phyloP scores from a whole-genome alignment of 2,113 vertebrate genomes.

The Macheiramphus alcinus region DNA sequence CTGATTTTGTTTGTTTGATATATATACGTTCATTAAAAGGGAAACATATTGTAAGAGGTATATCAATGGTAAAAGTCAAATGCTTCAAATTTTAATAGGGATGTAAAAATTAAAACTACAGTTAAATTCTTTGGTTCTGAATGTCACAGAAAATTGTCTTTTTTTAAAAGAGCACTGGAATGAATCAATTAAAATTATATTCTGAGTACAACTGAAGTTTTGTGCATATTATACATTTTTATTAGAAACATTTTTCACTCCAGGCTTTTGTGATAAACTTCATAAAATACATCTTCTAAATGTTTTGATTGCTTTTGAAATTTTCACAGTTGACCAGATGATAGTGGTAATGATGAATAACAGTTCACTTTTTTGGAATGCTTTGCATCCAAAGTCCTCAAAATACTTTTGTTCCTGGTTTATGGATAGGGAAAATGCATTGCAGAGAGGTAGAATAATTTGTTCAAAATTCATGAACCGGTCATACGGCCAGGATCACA shows the following conservation, averaged over 20 bases:
- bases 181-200: background rate
- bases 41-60: background rate
- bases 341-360: background rate
- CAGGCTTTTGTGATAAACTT: background rate
- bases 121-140: background rate
- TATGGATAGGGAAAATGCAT: background rate
- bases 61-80: background rate
- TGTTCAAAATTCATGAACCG: background rate
- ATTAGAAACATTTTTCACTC: background rate
- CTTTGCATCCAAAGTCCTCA: background rate
- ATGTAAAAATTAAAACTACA: background rate
- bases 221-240: background rate
- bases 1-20: conserved; percentile 26
- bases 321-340: background rate
- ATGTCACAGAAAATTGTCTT: background rate
- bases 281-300: background rate
- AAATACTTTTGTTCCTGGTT: background rate
- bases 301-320: background rate
- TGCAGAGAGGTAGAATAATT: background rate
- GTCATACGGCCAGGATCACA: background rate
- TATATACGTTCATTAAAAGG: background rate
- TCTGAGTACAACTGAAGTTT: background rate
- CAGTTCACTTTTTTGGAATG: background rate
- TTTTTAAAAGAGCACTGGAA: background rate
- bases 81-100: background rate